A percentile compares a stretch with the other conserved stretches of the same genome.
These are phyloP conservation scores for Dermolepida albohirtum DNA, from an alignment of 2,888 invertebrate species.

Conservation along the genomic window DNA sequence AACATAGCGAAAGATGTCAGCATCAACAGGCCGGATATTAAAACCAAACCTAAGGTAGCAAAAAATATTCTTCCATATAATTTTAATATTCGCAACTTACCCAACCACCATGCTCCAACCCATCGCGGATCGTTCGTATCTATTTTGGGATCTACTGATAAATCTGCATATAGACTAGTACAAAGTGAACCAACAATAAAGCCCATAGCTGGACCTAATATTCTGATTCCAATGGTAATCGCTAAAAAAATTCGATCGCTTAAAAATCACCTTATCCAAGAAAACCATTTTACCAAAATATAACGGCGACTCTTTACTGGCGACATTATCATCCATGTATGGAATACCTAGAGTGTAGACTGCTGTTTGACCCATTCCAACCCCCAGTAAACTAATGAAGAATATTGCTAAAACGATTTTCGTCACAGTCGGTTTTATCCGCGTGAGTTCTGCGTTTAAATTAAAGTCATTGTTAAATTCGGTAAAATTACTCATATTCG, in stretches of 20 bases:
- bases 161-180: slow-evolving; percentile 87
- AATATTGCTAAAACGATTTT: slow-evolving; percentile 88
- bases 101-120: slow-evolving; percentile 99
- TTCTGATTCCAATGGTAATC: slow-evolving; percentile 91
- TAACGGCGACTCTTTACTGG: slow-evolving; percentile 89
- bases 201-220: slow-evolving; percentile 90
- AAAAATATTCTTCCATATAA: slow-evolving; percentile 37
- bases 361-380: slow-evolving; percentile 93
- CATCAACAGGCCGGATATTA: slow-evolving; percentile 86
- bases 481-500: slow-evolving; percentile 32
- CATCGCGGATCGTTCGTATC: slow-evolving; percentile 86
- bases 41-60: slow-evolving; percentile 75
- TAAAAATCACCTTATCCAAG: not conserved
- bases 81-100: slow-evolving; percentile 66
- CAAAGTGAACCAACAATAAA: slow-evolving; percentile 91
- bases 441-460: slow-evolving; percentile 71
- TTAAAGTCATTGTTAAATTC: slow-evolving; percentile 25
- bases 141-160: slow-evolving; percentile 79
- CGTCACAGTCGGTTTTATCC: slow-evolving; percentile 80
- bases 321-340: slow-evolving; percentile 94
- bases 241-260: slow-evolving; percentile 68
- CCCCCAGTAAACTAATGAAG: slow-evolving; percentile 87
- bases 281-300: slow-evolving; percentile 82
- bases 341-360: slow-evolving; percentile 93
- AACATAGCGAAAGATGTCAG: slow-evolving; percentile 90